These are phyloP conservation scores for Gari tellinella DNA, from an alignment of 2,888 invertebrate species.

Conservation along the genomic window DNA sequence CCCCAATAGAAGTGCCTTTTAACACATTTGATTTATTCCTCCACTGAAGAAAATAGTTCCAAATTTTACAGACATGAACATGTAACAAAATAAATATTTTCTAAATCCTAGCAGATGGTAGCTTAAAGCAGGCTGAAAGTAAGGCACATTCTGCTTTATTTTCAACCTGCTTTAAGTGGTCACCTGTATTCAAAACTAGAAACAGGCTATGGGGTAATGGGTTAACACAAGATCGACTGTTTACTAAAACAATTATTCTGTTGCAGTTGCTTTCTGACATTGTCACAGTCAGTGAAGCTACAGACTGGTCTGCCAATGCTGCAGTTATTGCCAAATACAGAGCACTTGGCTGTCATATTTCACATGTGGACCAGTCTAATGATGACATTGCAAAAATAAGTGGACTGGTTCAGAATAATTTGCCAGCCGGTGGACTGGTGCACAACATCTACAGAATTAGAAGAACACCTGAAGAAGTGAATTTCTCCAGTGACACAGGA, in stretches of 20 bases:
- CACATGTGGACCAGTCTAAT: constrained; percentile 47
- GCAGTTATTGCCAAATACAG: constrained; percentile 77
- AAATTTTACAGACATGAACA: too few relatives aligned
- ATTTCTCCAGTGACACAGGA: constrained; percentile 67
- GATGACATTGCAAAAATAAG: constrained; percentile 43
- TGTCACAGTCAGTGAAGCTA: constrained; percentile 78
- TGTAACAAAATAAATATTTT: too few relatives aligned
- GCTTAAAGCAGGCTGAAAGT: too few relatives aligned
- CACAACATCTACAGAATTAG: constrained; percentile 72
- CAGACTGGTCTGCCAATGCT: constrained; percentile 75
- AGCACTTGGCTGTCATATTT: constrained; percentile 77
- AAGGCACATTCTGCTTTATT: too few relatives aligned
- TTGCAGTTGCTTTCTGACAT: constrained; percentile 78
- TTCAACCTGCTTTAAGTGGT: too few relatives aligned
- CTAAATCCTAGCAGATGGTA: too few relatives aligned
- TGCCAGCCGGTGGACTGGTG: constrained; percentile 13
- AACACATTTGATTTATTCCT: too few relatives aligned
- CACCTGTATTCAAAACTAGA: too few relatives aligned
- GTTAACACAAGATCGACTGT: too few relatives aligned
- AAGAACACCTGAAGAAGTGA: constrained; percentile 72
- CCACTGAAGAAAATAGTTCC: too few relatives aligned
- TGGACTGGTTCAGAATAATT: not conserved
- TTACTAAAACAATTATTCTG: not conserved
- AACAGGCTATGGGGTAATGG: too few relatives aligned
- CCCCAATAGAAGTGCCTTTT: too few relatives aligned